phyloP scores from a whole-genome alignment of 2,888 invertebrate species.

The Hydrotaea diabolus region DNA sequence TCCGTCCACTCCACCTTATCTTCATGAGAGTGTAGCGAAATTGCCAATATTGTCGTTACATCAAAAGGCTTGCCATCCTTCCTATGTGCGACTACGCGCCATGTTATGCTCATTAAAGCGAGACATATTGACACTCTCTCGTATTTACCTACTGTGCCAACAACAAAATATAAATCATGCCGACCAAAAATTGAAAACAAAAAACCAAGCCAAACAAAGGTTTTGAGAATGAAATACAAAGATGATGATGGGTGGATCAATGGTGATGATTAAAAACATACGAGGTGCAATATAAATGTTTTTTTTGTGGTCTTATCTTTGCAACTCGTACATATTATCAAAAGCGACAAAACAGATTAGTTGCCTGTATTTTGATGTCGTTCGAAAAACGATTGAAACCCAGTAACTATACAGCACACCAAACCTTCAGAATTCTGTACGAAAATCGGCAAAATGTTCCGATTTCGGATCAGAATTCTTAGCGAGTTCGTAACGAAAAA shows the following conservation, averaged over 20 bases:
- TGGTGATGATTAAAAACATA: background rate
- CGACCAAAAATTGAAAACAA: background rate
- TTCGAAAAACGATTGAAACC: no score
- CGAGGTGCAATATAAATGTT: background rate
- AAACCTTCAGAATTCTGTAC: no score
- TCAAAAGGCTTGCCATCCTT: constrained; percentile 31
- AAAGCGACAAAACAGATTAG: background rate
- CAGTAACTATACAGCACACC: no score
- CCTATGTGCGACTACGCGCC: background rate
- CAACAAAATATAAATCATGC: constrained; percentile 11
- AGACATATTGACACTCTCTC: background rate
- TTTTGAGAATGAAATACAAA: background rate
- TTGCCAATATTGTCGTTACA: constrained; percentile 24
- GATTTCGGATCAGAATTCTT: no score
- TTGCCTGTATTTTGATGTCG: no score
- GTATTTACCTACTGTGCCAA: constrained; percentile 20
- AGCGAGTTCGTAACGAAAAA: no score
- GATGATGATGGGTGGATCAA: background rate
- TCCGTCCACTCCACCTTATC: no score
- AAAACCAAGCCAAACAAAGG: background rate
- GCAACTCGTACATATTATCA: no score
- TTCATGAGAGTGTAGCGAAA: constrained; percentile 42
- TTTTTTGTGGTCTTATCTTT: background rate
- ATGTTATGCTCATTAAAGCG: constrained; percentile 11
- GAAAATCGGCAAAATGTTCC: no score